phyloP scores from a whole-genome alignment of 2,113 vertebrate genomes.

The Sinocyclocheilus grahami region DNA sequence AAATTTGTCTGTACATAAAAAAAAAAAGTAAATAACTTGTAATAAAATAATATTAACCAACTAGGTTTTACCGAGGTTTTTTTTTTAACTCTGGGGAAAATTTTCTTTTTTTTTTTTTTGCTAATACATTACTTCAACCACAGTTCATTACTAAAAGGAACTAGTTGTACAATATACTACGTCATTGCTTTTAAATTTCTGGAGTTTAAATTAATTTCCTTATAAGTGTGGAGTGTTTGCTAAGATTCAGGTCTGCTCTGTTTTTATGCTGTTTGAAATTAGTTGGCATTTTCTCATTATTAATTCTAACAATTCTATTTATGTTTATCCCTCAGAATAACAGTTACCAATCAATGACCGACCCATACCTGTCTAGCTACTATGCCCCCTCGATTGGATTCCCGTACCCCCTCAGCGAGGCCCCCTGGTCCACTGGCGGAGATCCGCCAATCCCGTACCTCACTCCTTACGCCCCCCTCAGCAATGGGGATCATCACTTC shows the following conservation, averaged over 20 bases:
- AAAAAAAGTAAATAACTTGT: background rate
- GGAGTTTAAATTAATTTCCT: background rate
- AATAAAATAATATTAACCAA: background rate
- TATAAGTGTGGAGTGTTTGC: background rate
- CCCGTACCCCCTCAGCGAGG: conserved; percentile 95
- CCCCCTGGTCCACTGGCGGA: conserved; percentile 96
- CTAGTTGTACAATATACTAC: background rate
- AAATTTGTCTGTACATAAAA: background rate
- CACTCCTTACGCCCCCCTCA: conserved; percentile 95
- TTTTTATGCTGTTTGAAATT: background rate
- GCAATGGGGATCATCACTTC: conserved; percentile 96
- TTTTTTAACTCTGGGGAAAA: background rate
- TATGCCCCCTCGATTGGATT: conserved; percentile 97
- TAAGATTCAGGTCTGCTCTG: background rate
- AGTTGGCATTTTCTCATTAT: background rate
- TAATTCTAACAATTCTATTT: conserved; percentile 39
- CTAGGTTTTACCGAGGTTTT: background rate
- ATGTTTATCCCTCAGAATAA: conserved; percentile 81
- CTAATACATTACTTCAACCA: background rate
- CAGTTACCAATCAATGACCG: conserved; percentile 98
- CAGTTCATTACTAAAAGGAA: background rate
- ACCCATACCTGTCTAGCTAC: conserved; percentile 95
- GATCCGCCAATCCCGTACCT: conserved; percentile 96
- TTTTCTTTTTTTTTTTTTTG: background rate
- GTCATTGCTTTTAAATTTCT: background rate